Base-by-base conservation (phyloP, 2,113 vertebrate genomes). In the Galbula dea region DNA sequence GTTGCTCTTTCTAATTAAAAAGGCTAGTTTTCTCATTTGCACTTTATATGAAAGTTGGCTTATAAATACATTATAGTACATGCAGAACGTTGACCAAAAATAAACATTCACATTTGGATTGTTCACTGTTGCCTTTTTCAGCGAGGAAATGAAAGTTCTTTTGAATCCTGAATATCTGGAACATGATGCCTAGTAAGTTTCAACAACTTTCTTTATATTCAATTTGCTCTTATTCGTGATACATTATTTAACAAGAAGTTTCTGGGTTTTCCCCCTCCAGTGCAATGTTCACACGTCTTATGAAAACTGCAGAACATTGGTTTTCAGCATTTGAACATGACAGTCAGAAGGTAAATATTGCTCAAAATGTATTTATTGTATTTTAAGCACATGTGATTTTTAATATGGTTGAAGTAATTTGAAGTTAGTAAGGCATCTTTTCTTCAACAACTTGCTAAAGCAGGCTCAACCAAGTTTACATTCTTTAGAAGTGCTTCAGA, bases 141-240 rank as follows among this genome's bases (percentile, higher is more conserved):
- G 99, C 63, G 99, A 99, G 95, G 99, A 99, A 97, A 99, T 99
- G 99, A 99, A 98, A 97, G 98, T 97, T 94, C 96, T 99, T 84
- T 95, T 99, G 96, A 98, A 99, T 96, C 99, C 99, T 29, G 97
- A 95, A 65, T 99, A 98, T 97, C 98, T 99, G 90, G 99, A 99
- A 89, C 99, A 99, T 34, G 99, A 99, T 96, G 98, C 99, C 85
- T 99, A 99, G 99, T 99, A 97, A 99, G 99, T 99, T 92, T 69
- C 89, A 89, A 88, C 78, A 73, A 78, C 74, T 95, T 95, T 49
- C 85, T 89, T 93, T 95, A 81, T 79, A 71, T 96, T 87, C 89
- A 65, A 34, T 86, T 78, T 66, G 37, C 43, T 71, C 36, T 71
- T 83, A 51, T 57, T 77, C 90, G 24, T 77, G 88, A 89, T 52